Evolutionary conservation across 1,140 invertebrate species (phyloP), one percentile per base, ranked within the genome.

Genomic region (Drosophila asahinai): DNA sequence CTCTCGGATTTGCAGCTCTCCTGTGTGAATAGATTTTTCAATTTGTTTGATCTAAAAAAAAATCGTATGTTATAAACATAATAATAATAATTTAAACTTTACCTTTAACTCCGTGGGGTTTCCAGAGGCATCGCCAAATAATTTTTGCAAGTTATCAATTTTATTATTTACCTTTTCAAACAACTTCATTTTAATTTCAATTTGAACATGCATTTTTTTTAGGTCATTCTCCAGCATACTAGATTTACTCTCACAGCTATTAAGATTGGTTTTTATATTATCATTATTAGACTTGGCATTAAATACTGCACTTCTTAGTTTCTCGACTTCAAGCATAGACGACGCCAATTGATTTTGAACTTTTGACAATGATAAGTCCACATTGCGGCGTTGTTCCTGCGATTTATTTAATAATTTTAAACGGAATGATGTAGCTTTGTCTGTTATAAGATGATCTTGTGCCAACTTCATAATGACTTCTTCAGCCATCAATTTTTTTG

Each of bases 381-480:
- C 76, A 61, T 91, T 86, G 17, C 93, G 87, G 15, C 93, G 92
- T n/a, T 75, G 64, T 40, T 94, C 91, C 57, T 94, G 94, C 1
- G 87, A 61, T 36, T 94, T 93, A 27, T 93, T 90, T 15, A 95
- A 77, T n/a, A 93, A 64, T 82, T 94, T 94, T 36, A 94, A 93
- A 12, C 94, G 81, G 80, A 93, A 81, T 45, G 94, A 92, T 11
- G 94, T 94, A 0, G 94, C 94, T 87, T 96, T 96, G 74, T 97
- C 95, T 36, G 95, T 95, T 6, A 95, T 93, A n/a, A 96, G 78
- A 79, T 96, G 95, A 15, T 96, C 95, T 80, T 96, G 95, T 1
- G 96, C 92, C 57, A 95, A 94, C 45, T 93, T 86, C 12, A 96
- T 82, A 47, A 96, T 95, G n/a, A 94, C 81, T 62, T 96, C 94